Conservation (phyloP, 2,888 invertebrate species). For the Melanostoma mellinum region DNA sequence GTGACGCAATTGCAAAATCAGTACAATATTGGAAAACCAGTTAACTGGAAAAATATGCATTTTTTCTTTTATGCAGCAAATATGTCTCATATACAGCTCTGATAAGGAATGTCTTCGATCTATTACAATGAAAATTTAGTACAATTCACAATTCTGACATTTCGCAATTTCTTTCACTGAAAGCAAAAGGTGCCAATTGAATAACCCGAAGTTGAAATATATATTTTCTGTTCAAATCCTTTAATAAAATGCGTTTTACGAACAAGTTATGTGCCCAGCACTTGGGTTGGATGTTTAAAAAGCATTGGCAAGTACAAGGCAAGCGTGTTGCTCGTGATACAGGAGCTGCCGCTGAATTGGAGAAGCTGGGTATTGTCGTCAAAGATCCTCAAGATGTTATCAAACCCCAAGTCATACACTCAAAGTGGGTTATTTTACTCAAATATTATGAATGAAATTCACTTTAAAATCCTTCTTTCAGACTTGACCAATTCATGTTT, state of each 20-base stretch:
- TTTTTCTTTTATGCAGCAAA: too few species aligned
- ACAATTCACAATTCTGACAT: too few species aligned
- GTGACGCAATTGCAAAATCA: too few species aligned
- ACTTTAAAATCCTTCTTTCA: neutral
- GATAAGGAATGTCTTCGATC: neutral
- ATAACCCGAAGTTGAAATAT: constrained; percentile 30
- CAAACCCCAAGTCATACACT: constrained; percentile 79
- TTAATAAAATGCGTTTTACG: constrained; percentile 85
- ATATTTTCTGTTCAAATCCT: constrained; percentile 1
- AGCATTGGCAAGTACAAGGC: constrained; percentile 88
- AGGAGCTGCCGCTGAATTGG: constrained; percentile 83
- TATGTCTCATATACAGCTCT: neutral
- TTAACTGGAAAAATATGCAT: too few species aligned
- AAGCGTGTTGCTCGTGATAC: constrained; percentile 84
- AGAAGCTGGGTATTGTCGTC: constrained; percentile 84
- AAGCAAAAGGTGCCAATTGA: neutral
- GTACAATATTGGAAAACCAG: too few species aligned
- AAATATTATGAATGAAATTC: neutral
- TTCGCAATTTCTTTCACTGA: too few species aligned
- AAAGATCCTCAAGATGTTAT: constrained; percentile 85
- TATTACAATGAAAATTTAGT: neutral
- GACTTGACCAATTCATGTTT: constrained; percentile 16
- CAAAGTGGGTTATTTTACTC: constrained; percentile 37
- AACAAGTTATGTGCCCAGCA: constrained; percentile 86
- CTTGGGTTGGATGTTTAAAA: constrained; percentile 88